A percentile compares a stretch with the other conserved stretches of the same genome.
Conservation (phyloP, 1,140 invertebrate genomes). For the Pseudoatta argentina region DNA sequence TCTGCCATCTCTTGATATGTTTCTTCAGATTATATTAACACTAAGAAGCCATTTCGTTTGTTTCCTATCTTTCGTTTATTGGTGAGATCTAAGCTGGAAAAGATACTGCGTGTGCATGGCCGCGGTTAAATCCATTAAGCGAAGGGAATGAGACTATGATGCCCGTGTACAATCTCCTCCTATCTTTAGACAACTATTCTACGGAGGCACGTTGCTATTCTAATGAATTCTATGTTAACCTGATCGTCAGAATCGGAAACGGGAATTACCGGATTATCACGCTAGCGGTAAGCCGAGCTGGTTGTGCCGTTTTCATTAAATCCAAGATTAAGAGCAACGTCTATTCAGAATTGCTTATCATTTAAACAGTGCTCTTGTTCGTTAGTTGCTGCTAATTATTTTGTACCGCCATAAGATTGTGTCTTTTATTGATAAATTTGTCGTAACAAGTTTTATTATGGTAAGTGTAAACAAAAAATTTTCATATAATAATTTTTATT, state of each 20-base stretch:
- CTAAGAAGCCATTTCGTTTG: conserved; percentile 42
- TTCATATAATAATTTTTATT: background rate
- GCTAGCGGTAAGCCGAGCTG: background rate
- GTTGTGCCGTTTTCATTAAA: conserved; percentile 48
- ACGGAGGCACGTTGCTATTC: background rate
- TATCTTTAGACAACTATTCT: conserved; percentile 42
- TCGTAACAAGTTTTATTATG: background rate
- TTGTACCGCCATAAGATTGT: background rate
- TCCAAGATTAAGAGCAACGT: conserved; percentile 45
- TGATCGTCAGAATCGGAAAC: conserved; percentile 37
- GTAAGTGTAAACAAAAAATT: background rate
- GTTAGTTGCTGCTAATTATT: background rate
- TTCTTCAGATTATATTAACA: conserved; percentile 37
- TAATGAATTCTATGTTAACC: background rate
- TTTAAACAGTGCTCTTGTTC: conserved; percentile 10
- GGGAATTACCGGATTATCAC: conserved; percentile 45
- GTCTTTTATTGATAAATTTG: background rate
- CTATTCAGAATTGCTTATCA: conserved; percentile 36
- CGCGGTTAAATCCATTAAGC: conserved; percentile 26
- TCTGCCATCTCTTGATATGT: conserved; percentile 11
- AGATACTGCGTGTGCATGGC: background rate
- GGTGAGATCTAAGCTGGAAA: conserved; percentile 17
- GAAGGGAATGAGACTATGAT: background rate
- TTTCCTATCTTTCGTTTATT: conserved; percentile 25
- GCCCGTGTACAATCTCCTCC: background rate